Conservation (phyloP, 35 echinoderm and acorn worm genomes). For the Anneissia japonica region DNA sequence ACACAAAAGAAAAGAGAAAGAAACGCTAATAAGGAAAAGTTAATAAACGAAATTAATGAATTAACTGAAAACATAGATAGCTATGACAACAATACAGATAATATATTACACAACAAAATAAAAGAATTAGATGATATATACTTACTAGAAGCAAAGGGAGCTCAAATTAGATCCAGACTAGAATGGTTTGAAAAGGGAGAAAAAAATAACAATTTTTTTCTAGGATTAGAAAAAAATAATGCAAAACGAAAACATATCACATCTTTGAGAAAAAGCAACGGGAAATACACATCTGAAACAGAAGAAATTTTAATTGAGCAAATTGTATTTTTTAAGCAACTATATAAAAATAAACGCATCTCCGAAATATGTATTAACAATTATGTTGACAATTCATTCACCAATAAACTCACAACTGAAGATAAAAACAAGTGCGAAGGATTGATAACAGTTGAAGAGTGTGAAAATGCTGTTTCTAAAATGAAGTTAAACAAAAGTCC, state of each 20-base stretch:
- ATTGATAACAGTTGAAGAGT: not conserved
- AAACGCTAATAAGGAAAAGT: not conserved
- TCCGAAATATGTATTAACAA: not conserved
- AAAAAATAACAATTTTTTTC: not conserved
- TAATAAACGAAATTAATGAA: not conserved
- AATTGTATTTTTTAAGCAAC: too few species aligned
- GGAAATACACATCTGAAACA: too few species aligned
- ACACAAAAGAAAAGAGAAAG: not conserved
- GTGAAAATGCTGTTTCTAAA: not conserved
- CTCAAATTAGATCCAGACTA: not conserved
- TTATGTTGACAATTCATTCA: not conserved
- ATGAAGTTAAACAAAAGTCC: not conserved
- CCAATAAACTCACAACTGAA: not conserved
- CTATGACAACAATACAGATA: too few species aligned
- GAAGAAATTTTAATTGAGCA: too few species aligned
- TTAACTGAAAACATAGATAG: not conserved
- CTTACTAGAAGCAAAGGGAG: not conserved
- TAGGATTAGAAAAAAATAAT: not conserved
- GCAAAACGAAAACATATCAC: not conserved
- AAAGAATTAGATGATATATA: not conserved
- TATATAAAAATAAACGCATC: not conserved
- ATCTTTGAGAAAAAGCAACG: too few species aligned
- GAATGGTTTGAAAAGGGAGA: not conserved
- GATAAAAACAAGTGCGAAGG: not conserved
- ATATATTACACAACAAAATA: too few species aligned